Evolutionary conservation across 23 tunicate genomes (phyloP), one percentile per base, ranked within the genome.

Genomic region (Phallusia fumigata): DNA sequence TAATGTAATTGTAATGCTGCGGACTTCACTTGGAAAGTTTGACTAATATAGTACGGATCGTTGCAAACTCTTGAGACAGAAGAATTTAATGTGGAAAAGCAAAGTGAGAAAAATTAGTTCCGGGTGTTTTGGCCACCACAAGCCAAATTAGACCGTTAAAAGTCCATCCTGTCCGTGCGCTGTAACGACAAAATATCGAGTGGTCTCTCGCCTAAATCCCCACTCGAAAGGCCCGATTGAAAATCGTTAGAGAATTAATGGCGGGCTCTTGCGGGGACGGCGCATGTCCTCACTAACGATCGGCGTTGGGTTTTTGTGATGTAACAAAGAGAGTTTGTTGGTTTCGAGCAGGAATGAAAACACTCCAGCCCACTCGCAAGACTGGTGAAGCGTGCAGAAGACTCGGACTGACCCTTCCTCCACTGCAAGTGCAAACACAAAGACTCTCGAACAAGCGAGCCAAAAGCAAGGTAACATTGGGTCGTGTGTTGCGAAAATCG

Each of bases 321-420:
- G 69, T 58, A 58, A 58, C 69, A 58, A 58, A 6, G 69, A 58
- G 69, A 1, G 13, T 6, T 58, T 58, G 69, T 58, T 58, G 69
- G 16, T 58, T 24, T 58, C 28, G 69, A 8, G 69, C 16, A 58
- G 69, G 69, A 58, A 58, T 58, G 69, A 58, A 58, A 58, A 58
- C 69, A 8, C 69, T 58, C 69, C 69, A 58, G 13, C 69, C 69
- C 28, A 58, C 69, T 58, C 69, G 13, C 15, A 58, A 58, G 16
- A 58, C 69, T 6, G 69, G 69, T 13, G 69, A 58, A 58, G 69
- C 69, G 69, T 58, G 69, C 69, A 58, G 69, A 16, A 58, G 69
- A 58, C 13, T 58, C 15, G 69, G 69, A 58, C 69, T 58, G 69
- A 58, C 69, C 69, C 69, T 58, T 58, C 69, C 69, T 58, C 69